Conservation (phyloP, 2,113 vertebrate genomes). For the Jaculus jaculus region DNA sequence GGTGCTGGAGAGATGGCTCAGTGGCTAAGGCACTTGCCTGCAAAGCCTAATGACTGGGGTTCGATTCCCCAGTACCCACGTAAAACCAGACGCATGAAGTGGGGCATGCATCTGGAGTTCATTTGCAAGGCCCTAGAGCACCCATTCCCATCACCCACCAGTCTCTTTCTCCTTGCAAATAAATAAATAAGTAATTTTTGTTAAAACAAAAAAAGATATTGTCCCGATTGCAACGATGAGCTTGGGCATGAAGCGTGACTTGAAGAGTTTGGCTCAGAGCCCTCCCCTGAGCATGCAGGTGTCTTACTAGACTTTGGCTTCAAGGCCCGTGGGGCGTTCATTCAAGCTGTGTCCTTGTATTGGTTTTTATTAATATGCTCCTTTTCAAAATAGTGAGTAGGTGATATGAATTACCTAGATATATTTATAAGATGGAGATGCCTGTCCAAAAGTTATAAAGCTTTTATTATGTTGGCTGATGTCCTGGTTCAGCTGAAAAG, state of each 20-base stretch:
- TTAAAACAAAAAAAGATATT: too few species aligned
- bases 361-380: neutral
- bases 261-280: too few species aligned
- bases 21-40: too few species aligned
- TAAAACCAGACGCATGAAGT: too few species aligned
- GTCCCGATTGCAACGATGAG: neutral
- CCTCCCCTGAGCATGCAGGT: neutral
- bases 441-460: neutral
- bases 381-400: conserved; percentile 3
- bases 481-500: neutral
- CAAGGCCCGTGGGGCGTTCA: neutral
- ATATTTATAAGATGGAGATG: neutral
- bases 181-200: too few species aligned
- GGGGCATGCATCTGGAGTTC: too few species aligned
- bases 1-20: too few species aligned
- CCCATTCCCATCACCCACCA: too few species aligned
- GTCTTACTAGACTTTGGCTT: neutral
- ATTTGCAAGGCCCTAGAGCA: too few species aligned
- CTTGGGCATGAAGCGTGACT: neutral
- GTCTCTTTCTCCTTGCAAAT: too few species aligned
- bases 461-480: neutral
- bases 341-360: neutral
- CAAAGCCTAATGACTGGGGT: too few species aligned
- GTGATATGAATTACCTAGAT: neutral
- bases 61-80: too few species aligned